Base-by-base conservation (phyloP, 2,888 invertebrate genomes). In the Drosophila pegasa region DNA sequence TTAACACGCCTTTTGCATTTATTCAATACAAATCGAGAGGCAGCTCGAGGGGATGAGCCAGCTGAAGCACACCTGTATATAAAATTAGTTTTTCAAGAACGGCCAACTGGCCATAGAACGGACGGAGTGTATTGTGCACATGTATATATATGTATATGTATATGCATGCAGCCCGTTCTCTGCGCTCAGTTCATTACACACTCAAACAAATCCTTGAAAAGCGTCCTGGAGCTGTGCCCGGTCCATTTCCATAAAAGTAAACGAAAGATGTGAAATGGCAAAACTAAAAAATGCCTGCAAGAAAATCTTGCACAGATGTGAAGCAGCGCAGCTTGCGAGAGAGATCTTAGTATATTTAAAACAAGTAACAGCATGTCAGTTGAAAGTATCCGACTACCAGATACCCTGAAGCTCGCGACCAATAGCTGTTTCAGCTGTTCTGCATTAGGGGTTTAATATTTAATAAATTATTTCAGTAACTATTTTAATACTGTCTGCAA, bases 1-100 rank as follows among this genome's bases (percentile, higher is more conserved):
- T 88, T 87, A 88, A 79, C 87, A 88, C 87, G 87, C 86, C 83
- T 83, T 79, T 81, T 87, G 88, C 88, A 83, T 89, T 89, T 82
- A 80, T 83, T 87, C 83, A 87, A 87, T 89, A 89, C 86, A 83
- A 88, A 82, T 86, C 84, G 88, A 79, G 80, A 75, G 63, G 43
- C 40, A 38, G 52, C 47, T 27, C 31, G 38, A 35, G 35, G 35
- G 35, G 38, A 18, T 18, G 31, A n/a, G 6, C 18, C 25, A 33
- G 33, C 37, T 45, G 40, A 33, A 38, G 65, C 59, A 78, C 64
- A 81, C 77, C 83, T 86, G 80, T 80, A 78, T 59, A 80, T 78
- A 78, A 84, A 81, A 83, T 81, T 84, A 84, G 75, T 87, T 73
- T 82, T 78, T 41, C 54, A 75, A 75, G 72, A 76, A 75, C 66